Base-by-base conservation (phyloP, 2,113 vertebrate genomes). In the Chaetorhynchus papuensis region DNA sequence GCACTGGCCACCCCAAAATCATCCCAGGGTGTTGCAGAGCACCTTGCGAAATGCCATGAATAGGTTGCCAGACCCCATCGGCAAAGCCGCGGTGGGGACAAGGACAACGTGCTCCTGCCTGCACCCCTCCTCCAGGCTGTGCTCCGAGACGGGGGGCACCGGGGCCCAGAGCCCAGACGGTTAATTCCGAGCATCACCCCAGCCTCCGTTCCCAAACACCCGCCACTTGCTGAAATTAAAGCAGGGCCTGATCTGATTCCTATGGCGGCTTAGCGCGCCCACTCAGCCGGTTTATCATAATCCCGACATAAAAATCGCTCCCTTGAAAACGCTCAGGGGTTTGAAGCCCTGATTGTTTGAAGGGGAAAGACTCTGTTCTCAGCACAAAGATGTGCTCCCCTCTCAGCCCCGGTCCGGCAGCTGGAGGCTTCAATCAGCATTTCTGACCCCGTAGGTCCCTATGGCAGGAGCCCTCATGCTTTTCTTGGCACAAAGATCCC, bases 41-140 rank as follows among this genome's bases (percentile, higher is more conserved):
- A 3, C 16, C 13, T 26, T 1, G 35, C 2, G 1, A 52, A n/a
- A 59, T 1, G 11, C 24, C 10, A 1, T 0, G 39, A 3, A 0
- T 39, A 15, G 0, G 12, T 1, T 2, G 13, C 11, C 49, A 6
- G 41, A 18, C 2, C 52, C n/a, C 15, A 4, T 2, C 22, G 7
- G 42, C 66, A 61, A 49, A 77, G 14, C 31, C 37, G 3, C 4
- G 4, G 18, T 0, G 5, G 47, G 39, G 35, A 26, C 10, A 1
- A 39, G 66, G 44, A 33, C 14, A 9, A 1, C 5, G 0, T 0
- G 71, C 9, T 14, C 23, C 35, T 28, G 31, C 12, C 59, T 7
- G 23, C 50, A 18, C 4, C 70, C n/a, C 21, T 49, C 3, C 31
- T 15, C 2, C 3, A 1, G 26, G 1, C 39, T 4, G 0, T 6